phyloP scores from a whole-genome alignment of 2,888 invertebrate species.

The Aleiodes alternator region DNA sequence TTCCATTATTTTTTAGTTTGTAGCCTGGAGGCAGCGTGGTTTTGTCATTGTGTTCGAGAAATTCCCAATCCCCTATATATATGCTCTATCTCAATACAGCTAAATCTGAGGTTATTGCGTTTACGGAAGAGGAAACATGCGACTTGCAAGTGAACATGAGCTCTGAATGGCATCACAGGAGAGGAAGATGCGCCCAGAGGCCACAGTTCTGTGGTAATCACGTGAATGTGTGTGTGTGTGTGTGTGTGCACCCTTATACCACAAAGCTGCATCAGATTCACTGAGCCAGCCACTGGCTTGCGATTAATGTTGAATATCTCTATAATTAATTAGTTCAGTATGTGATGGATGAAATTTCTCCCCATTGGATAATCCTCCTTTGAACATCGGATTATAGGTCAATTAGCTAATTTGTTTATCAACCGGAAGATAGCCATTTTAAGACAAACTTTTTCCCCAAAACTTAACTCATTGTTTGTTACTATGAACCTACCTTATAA shows the following conservation, averaged over 20 bases:
- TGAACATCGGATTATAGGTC: background rate
- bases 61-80: background rate
- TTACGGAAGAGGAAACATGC: slow-evolving; percentile 40
- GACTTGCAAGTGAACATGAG: slow-evolving; percentile 49
- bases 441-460: slow-evolving; percentile 7
- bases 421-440: background rate
- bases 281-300: slow-evolving; percentile 49
- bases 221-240: slow-evolving; percentile 55
- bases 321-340: slow-evolving; percentile 66
- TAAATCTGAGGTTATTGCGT: background rate
- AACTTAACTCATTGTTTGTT: background rate
- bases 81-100: too few species aligned
- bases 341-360: slow-evolving; percentile 37
- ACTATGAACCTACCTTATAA: slow-evolving; percentile 19
- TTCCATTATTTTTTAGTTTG: background rate
- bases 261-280: slow-evolving; percentile 50
- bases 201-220: slow-evolving; percentile 53
- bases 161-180: slow-evolving; percentile 15
- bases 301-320: slow-evolving; percentile 66
- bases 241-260: slow-evolving; percentile 53
- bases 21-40: background rate
- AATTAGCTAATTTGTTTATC: slow-evolving; percentile 12
- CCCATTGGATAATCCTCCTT: background rate
- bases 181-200: slow-evolving; percentile 29
- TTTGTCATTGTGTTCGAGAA: background rate